These are phyloP conservation scores for Lepas anatifera DNA, from an alignment of 2,888 invertebrate species.

Conservation along the genomic window DNA sequence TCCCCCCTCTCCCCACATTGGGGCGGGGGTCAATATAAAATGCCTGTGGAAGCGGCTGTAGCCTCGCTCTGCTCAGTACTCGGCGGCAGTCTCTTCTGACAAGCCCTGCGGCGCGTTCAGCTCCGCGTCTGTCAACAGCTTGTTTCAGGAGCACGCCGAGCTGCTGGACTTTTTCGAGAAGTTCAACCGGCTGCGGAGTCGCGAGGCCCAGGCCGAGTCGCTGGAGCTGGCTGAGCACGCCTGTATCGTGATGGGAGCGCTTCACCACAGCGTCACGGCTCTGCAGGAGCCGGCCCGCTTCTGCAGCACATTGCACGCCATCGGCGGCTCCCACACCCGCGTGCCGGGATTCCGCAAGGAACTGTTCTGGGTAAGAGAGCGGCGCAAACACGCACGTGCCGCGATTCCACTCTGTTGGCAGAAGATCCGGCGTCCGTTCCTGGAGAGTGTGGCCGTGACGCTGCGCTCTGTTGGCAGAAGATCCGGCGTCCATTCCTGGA, in stretches of 20 bases:
- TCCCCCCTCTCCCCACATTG: too few species aligned
- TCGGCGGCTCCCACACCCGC: slow-evolving; percentile 67
- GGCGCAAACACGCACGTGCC: background rate
- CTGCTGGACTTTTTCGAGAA: slow-evolving; percentile 65
- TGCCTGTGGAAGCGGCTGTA: too few species aligned
- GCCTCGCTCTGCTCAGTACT: too few species aligned
- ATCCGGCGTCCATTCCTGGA: too few species aligned
- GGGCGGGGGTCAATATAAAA: too few species aligned
- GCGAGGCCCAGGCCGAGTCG: slow-evolving; percentile 58
- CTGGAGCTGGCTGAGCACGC: slow-evolving; percentile 77
- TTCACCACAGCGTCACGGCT: slow-evolving; percentile 77
- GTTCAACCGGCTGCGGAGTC: slow-evolving; percentile 63
- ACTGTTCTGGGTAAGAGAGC: slow-evolving; percentile 67
- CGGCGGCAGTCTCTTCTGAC: too few species aligned
- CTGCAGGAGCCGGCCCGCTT: slow-evolving; percentile 75
- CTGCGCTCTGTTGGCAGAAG: too few species aligned
- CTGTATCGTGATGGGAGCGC: slow-evolving; percentile 72
- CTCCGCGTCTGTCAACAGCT: too few species aligned
- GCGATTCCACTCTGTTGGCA: too few species aligned
- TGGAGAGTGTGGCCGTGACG: too few species aligned
- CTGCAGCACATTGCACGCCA: slow-evolving; percentile 65
- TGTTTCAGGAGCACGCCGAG: slow-evolving; percentile 80
- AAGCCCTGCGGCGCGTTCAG: too few species aligned
- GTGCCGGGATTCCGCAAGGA: slow-evolving; percentile 75
- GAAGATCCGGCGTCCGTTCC: too few species aligned